These are phyloP conservation scores for Istiophorus platypterus DNA, from an alignment of 2,113 vertebrate genomes.

Conservation along the genomic window DNA sequence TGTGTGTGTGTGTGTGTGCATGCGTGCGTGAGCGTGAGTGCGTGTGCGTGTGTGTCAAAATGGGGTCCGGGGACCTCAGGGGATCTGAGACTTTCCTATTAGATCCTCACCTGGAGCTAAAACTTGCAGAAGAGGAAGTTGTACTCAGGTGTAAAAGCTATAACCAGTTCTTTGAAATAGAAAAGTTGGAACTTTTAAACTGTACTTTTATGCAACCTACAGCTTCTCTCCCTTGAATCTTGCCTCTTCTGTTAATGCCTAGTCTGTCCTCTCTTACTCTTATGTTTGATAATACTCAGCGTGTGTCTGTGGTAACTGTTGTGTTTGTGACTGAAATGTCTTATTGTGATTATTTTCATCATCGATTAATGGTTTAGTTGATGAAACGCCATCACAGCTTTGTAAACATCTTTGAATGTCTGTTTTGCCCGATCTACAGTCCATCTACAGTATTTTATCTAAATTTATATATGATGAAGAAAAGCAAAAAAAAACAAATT, in stretches of 20 bases:
- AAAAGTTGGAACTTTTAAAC: neutral
- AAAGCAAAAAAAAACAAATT: too few relatives aligned
- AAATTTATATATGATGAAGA: too few relatives aligned
- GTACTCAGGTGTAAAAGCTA: neutral
- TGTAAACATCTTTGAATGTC: too few relatives aligned
- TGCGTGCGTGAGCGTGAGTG: neutral
- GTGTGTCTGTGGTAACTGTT: neutral
- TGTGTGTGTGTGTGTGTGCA: neutral
- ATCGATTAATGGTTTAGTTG: too few relatives aligned
- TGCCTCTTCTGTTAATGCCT: neutral
- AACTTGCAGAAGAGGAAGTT: neutral
- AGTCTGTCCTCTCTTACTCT: too few relatives aligned
- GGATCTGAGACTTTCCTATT: neutral
- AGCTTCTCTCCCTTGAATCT: neutral
- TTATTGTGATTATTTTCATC: neutral
- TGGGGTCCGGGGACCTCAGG: conserved; percentile 36
- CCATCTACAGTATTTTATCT: neutral
- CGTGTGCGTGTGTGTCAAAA: neutral
- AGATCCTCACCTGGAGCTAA: neutral
- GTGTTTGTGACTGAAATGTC: neutral
- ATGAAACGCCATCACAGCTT: too few relatives aligned
- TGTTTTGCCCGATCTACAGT: neutral
- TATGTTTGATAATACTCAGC: too few relatives aligned
- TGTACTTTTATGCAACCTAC: neutral
- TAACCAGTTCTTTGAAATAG: neutral